Evolutionary conservation across 2,888 invertebrate genomes (phyloP).

Genomic region (Chalcis sispes): DNA sequence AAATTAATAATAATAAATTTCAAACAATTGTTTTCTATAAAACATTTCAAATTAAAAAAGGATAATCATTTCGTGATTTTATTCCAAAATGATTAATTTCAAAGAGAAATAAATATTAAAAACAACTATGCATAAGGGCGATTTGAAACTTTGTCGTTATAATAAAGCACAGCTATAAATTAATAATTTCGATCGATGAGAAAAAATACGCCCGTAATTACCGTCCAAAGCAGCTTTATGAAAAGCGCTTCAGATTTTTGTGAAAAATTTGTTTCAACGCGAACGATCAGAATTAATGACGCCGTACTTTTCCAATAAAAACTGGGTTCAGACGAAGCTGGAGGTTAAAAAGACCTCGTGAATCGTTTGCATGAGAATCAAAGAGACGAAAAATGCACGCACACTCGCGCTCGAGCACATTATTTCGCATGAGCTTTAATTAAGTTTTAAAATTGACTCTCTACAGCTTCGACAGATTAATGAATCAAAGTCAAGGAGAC

Average conservation of each 20-base stretch:
- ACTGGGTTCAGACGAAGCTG: neutral
- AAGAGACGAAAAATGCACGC: neutral
- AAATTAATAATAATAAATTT: too few relatives aligned
- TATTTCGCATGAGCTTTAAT: slow-evolving; percentile 43
- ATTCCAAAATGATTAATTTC: too few relatives aligned
- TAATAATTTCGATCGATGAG: slow-evolving; percentile 8
- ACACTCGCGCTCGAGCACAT: too few relatives aligned
- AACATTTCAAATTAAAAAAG: too few relatives aligned
- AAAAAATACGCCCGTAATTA: neutral
- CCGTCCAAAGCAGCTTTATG: neutral
- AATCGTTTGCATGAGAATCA: neutral
- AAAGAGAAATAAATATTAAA: too few relatives aligned
- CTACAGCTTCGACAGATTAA: slow-evolving; percentile 17
- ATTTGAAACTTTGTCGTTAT: slow-evolving; percentile 2
- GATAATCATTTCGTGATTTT: too few relatives aligned
- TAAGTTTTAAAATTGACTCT: slow-evolving; percentile 53
- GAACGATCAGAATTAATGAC: slow-evolving; percentile 24
- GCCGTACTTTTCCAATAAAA: slow-evolving; percentile 15
- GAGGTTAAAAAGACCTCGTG: neutral
- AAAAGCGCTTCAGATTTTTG: neutral
- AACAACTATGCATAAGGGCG: too few relatives aligned
- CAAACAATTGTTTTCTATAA: too few relatives aligned
- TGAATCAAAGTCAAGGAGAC: slow-evolving; percentile 52
- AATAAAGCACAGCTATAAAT: slow-evolving; percentile 10
- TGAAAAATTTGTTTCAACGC: slow-evolving; percentile 7